Evolutionary conservation across 2,113 vertebrate genomes (phyloP).

Genomic region (Sorex araneus): DNA sequence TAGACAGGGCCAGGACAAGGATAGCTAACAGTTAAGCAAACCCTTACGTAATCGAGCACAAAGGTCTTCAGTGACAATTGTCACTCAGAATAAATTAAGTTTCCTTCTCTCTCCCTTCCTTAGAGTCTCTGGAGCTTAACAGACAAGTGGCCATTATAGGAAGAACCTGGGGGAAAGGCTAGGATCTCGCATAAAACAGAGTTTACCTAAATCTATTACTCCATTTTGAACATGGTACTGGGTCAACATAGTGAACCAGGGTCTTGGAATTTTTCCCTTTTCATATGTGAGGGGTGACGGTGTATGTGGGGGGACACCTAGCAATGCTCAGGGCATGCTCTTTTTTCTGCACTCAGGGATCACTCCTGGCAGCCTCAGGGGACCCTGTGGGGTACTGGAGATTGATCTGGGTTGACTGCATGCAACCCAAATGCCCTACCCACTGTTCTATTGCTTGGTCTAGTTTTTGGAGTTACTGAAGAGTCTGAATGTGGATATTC

Average conservation of each 20-base stretch:
- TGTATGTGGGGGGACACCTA: too few species aligned
- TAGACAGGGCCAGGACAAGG: slow-evolving; percentile 60
- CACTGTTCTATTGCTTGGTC: too few species aligned
- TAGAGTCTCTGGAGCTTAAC: slow-evolving; percentile 52
- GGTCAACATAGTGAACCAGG: background rate
- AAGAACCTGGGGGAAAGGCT: slow-evolving; percentile 40
- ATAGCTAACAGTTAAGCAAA: slow-evolving; percentile 46
- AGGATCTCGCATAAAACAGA: background rate
- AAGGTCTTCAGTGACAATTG: slow-evolving; percentile 80
- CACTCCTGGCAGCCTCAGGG: too few species aligned
- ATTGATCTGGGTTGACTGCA: too few species aligned
- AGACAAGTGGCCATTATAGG: slow-evolving; percentile 55
- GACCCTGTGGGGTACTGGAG: too few species aligned
- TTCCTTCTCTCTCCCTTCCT: slow-evolving; percentile 34
- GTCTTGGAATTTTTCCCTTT: background rate
- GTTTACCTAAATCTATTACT: background rate
- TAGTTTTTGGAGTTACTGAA: background rate
- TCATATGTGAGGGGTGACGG: too few species aligned
- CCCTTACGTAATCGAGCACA: slow-evolving; percentile 77
- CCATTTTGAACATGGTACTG: background rate
- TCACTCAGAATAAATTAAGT: slow-evolving; percentile 80
- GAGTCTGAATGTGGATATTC: background rate
- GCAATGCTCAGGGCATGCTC: too few species aligned
- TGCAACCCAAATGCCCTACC: too few species aligned
- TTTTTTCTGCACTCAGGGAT: too few species aligned